Base-by-base conservation (phyloP, 2,797 vertebrate species). In the Peromyscus attwateri region DNA sequence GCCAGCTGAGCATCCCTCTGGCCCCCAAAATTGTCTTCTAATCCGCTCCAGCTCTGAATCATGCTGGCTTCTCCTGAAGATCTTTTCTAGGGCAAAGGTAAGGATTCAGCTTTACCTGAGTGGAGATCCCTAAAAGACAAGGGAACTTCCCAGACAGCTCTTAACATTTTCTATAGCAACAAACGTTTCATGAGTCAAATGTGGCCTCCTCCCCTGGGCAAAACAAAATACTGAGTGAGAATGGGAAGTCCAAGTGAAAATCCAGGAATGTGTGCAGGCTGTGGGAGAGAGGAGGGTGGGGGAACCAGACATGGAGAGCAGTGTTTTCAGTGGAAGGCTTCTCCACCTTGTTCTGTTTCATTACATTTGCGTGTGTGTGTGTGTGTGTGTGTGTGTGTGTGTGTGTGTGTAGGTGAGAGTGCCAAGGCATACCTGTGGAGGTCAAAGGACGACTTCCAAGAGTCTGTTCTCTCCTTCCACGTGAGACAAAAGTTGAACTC, bases 171-270 rank as follows among this genome's bases (percentile, higher is more conserved):
- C 55, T 34, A 76, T 6, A 25, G 29, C 89, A 94, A 17, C 68
- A 55, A 29, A 82, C 8, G 43, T 90, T 83, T 43, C 79, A 71
- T 23, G 81, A 85, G 31, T 75, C 83, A 92, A 70, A 83, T 27
- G 55, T 84, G 68, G 23, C 66, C 75, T 37, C 34, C 79, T 34
- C 6, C 52, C n/a, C 79, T 37, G 34, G 16, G 37, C 19, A 37
- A 81, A 60, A 10, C 52, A 95, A 98, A 97, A 81, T 84, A 66
- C 83, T 3, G 43, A n/a, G 68, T 11, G 62, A 94, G 68, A 97
- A 49, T 25, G 11, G 43, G 91, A 37, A 19, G 46, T 92, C 49
- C 17, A 60, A 52, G 88, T 89, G 49, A 25, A 96, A 97, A 77
- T 4, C 37, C 34, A 31, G 2, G 46, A n/a, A 7, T 37, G 52